Base-by-base conservation (phyloP, 2,888 invertebrate species). In the Pristionchus japonicus region DNA sequence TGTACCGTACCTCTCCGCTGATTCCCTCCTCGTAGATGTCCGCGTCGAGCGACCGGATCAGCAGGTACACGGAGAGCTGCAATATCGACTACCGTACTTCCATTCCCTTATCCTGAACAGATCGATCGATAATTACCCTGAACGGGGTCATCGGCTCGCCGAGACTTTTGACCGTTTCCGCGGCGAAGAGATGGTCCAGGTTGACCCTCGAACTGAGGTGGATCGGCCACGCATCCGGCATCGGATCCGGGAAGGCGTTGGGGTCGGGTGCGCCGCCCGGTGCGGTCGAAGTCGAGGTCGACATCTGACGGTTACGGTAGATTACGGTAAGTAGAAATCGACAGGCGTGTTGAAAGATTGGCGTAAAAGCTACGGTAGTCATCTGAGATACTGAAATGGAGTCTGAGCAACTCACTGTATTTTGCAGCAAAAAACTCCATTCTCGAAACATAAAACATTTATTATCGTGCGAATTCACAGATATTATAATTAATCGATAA, bases 171-270 rank as follows among this genome's bases (percentile, higher is more conserved):
- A 83, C 52, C 9, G 82, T 83, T 23, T 83, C 82, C 34, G 34
- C 52, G 34, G 82, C 82, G 82, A 83, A 83, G 52, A 83, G 82
- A 52, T 83, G 82, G 37, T 83, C 82, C 49, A 83, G 82, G 31
- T 83, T 83, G 34, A 83, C 82, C 6, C 82, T 52, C 2, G 57
- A 27, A 27, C 34, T 83, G 31, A 83, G 49, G 37, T 83, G 49
- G 52, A 83, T 57, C 34, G 49, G 82, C 11, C 6, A 83, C 37
- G 82, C 34, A 1, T 83, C 82, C 23, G 57, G 57, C 57, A 57
- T 57, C 57, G 57, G 57, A n/a, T 57, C 57, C 6, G 23, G 23
- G 57, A 57, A 57, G 23, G 52, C 1, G 13, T 27, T 4, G 27
- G n/a, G n/a, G 31, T 27, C 7, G 64, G 13, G 11, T 13, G 13